Conservation (phyloP, 1,140 invertebrate genomes). For the Aphis gossypii region DNA sequence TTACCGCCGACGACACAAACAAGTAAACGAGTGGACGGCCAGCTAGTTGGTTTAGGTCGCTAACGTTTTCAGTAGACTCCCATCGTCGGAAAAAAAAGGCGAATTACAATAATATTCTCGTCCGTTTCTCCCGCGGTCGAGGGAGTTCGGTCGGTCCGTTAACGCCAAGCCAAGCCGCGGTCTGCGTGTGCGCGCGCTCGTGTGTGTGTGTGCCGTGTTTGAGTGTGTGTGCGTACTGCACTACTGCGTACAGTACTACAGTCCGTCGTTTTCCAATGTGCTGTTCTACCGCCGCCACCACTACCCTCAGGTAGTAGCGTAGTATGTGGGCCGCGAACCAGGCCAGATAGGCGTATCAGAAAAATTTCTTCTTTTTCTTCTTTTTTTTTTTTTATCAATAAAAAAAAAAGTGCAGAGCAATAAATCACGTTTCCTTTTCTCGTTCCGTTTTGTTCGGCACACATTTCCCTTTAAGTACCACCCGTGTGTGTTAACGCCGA, state of each 20-base stretch:
- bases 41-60: neutral
- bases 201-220: neutral
- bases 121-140: slow-evolving; percentile 11
- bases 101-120: neutral
- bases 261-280: slow-evolving; percentile 46
- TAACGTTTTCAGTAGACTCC: neutral
- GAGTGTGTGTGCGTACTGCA: slow-evolving; percentile 34
- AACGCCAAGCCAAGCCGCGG: neutral
- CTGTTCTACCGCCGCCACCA: slow-evolving; percentile 24
- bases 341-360: slow-evolving; percentile 55
- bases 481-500: neutral
- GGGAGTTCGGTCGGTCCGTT: neutral
- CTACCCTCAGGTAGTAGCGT: slow-evolving; percentile 49
- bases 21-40: neutral
- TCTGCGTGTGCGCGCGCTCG: neutral
- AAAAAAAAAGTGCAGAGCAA: slow-evolving; percentile 42
- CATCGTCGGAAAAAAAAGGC: neutral
- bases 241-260: neutral
- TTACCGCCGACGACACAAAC: neutral
- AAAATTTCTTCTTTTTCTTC: slow-evolving; percentile 43
- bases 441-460: slow-evolving; percentile 26
- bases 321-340: slow-evolving; percentile 54
- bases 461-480: neutral
- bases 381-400: slow-evolving; percentile 56
- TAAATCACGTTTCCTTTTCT: slow-evolving; percentile 55